These are phyloP conservation scores for Pachycephala philippinensis DNA, from an alignment of 2,113 vertebrate species.

Conservation along the genomic window DNA sequence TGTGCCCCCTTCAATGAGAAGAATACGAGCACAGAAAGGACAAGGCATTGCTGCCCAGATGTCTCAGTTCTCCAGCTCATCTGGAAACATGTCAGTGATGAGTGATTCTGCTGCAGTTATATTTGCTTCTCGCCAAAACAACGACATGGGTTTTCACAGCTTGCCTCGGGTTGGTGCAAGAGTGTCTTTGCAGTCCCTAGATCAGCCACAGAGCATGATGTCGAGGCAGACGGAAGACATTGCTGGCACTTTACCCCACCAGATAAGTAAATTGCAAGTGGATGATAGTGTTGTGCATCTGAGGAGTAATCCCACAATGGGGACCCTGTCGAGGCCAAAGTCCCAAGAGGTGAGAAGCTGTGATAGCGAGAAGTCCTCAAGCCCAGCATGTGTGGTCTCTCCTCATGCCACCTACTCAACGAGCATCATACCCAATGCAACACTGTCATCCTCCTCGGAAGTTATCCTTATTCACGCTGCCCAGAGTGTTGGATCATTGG, in stretches of 20 bases:
- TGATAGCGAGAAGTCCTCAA: constrained; percentile 65
- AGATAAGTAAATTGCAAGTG: constrained; percentile 75
- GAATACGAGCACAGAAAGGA: constrained; percentile 92
- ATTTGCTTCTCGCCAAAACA: constrained; percentile 72
- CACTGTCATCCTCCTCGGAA: constrained; percentile 82
- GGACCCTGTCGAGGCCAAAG: constrained; percentile 74
- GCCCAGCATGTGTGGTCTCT: constrained; percentile 83
- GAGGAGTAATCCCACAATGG: constrained; percentile 66
- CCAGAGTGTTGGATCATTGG: constrained; percentile 60
- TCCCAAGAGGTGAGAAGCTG: constrained; percentile 83
- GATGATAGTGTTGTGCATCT: constrained; percentile 77
- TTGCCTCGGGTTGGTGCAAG: constrained; percentile 84
- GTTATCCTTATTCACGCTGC: constrained; percentile 81
- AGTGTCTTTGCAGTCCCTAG: constrained; percentile 81
- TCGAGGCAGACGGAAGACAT: constrained; percentile 71
- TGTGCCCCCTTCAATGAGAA: constrained; percentile 91
- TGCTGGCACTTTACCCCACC: constrained; percentile 61
- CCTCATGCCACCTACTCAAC: constrained; percentile 87
- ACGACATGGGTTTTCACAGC: constrained; percentile 85
- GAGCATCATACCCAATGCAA: constrained; percentile 89
- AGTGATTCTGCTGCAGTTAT: constrained; percentile 78
- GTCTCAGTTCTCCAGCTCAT: constrained; percentile 86
- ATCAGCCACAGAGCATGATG: constrained; percentile 71
- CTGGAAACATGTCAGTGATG: constrained; percentile 87
- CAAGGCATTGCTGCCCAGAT: constrained; percentile 95